These are phyloP conservation scores for Bruchidius siliquastri DNA, from an alignment of 2,888 invertebrate species.

Conservation along the genomic window DNA sequence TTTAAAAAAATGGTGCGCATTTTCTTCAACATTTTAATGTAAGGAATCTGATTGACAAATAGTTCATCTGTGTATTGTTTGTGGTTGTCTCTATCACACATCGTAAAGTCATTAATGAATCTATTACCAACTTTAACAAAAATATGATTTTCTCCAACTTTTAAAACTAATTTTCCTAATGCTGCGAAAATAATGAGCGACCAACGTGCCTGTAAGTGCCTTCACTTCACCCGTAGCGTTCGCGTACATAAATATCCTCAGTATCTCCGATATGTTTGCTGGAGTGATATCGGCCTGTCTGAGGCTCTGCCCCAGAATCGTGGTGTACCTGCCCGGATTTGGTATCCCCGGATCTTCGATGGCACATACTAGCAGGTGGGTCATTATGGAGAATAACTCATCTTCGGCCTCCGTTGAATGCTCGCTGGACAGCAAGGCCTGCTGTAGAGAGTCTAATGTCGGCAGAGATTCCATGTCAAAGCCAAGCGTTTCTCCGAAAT, in stretches of 20 bases:
- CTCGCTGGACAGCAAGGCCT: slow-evolving; percentile 66
- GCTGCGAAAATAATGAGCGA: too few species aligned
- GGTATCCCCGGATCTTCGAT: slow-evolving; percentile 92
- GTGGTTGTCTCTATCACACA: too few species aligned
- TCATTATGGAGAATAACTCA: slow-evolving; percentile 81
- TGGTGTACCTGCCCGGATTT: slow-evolving; percentile 83
- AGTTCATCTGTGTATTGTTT: too few species aligned
- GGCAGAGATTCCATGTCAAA: slow-evolving; percentile 88
- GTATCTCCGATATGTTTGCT: slow-evolving; percentile 84
- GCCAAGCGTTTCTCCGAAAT: slow-evolving; percentile 91
- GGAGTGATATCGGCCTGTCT: slow-evolving; percentile 86
- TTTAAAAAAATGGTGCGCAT: too few species aligned
- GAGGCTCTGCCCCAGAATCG: slow-evolving; percentile 84
- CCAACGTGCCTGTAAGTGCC: slow-evolving; percentile 56
- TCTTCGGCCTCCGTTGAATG: slow-evolving; percentile 78
- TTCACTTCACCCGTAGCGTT: slow-evolving; percentile 85
- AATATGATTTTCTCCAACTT: too few species aligned
- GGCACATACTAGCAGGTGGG: slow-evolving; percentile 84
- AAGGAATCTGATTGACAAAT: too few species aligned
- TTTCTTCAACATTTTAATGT: too few species aligned
- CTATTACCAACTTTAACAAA: too few species aligned
- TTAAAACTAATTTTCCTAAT: too few species aligned
- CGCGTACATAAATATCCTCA: slow-evolving; percentile 86
- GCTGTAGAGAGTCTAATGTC: slow-evolving; percentile 79
- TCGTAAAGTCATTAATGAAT: too few species aligned